A percentile compares a stretch with the other conserved stretches of the same genome.
Conservation (phyloP, 2,888 invertebrate genomes). For the Tiliacea aurago region DNA sequence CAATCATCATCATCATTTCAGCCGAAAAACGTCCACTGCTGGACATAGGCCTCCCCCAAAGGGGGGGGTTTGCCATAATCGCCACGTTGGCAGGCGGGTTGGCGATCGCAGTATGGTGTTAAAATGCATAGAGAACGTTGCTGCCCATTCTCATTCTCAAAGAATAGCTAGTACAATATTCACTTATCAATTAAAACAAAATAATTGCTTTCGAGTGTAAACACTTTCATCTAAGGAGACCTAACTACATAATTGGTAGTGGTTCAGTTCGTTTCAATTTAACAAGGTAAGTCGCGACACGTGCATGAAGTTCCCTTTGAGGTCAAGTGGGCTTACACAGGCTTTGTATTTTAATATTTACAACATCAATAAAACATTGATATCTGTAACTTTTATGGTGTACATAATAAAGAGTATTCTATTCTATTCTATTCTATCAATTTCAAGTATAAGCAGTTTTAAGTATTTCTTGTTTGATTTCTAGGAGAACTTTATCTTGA, state of each 20-base stretch:
- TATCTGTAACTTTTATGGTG: too few relatives aligned
- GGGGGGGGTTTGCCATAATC: too few relatives aligned
- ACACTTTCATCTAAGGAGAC: background rate
- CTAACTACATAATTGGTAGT: background rate
- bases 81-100: too few relatives aligned
- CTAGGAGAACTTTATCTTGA: background rate
- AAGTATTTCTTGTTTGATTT: background rate
- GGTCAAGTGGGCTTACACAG: background rate
- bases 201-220: background rate
- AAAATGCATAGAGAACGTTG: too few relatives aligned
- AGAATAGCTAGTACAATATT: background rate
- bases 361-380: too few relatives aligned
- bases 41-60: too few relatives aligned
- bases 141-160: too few relatives aligned
- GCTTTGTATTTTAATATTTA: background rate
- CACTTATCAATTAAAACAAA: background rate
- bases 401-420: too few relatives aligned
- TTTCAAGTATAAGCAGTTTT: background rate
- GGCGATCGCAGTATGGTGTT: too few relatives aligned
- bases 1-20: too few relatives aligned
- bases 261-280: background rate
- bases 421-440: too few relatives aligned
- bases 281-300: conserved; percentile 13
- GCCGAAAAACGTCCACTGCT: too few relatives aligned
- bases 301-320: conserved; percentile 16